A percentile compares a stretch with the other conserved stretches of the same genome.
Conservation (phyloP, 2,113 vertebrate genomes). For the Petroica traversi region DNA sequence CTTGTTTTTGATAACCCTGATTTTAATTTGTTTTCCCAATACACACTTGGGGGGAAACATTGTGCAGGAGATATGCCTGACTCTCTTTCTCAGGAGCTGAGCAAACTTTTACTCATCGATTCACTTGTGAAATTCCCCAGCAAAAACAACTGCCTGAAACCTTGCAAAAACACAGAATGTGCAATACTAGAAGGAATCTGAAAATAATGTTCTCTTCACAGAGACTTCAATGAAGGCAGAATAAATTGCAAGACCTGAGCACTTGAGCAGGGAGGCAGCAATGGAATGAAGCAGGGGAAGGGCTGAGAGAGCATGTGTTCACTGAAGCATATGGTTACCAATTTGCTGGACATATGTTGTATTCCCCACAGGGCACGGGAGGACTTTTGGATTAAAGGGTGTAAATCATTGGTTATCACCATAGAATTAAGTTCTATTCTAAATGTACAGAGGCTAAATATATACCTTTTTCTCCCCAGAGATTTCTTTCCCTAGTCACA, state of each 20-base stretch:
- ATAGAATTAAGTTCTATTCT: constrained; percentile 56
- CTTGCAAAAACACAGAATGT: neutral
- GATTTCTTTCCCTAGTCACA: neutral
- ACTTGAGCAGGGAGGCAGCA: neutral
- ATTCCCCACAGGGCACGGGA: constrained; percentile 33
- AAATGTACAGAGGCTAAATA: constrained; percentile 53
- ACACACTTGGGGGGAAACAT: neutral
- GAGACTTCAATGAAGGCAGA: neutral
- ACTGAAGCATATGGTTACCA: constrained; percentile 49
- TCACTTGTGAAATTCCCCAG: neutral
- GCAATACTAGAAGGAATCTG: neutral
- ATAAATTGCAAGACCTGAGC: neutral
- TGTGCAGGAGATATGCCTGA: neutral
- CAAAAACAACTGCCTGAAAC: constrained; percentile 6
- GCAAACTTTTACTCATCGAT: neutral
- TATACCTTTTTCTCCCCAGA: constrained; percentile 40
- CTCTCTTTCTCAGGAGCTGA: neutral
- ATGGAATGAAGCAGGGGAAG: neutral
- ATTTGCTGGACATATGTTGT: constrained; percentile 61
- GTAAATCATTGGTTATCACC: constrained; percentile 60
- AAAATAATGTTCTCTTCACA: constrained; percentile 16
- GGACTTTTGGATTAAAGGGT: constrained; percentile 51
- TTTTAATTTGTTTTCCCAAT: neutral
- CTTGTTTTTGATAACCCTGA: neutral
- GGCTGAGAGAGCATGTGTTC: neutral